Base-by-base conservation (phyloP, 2,113 vertebrate genomes). In the Empidonax traillii region DNA sequence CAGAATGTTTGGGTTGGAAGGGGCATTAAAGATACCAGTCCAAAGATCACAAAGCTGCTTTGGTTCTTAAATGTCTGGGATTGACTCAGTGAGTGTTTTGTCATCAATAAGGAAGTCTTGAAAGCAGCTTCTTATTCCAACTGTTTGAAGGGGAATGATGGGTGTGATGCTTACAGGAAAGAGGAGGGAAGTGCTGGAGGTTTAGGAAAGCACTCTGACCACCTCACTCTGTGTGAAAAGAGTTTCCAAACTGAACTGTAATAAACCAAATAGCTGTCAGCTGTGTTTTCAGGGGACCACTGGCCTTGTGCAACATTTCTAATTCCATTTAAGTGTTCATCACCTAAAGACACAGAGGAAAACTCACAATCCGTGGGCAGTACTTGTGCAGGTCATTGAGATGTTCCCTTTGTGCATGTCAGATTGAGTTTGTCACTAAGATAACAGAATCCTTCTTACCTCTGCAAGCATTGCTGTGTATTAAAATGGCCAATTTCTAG, bases 321-420 rank as follows among this genome's bases (percentile, higher is more conserved):
- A 30, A 73, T 69, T 69, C 46, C 21, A 8, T 30, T 43, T 51
- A 43, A 53, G 14, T 71, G 27, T 43, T 86, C 9, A 53, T 81
- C 20, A 27, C 30, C 18, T 69, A 9, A 55, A 49, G 30, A 16
- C 43, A 23, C 16, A 61, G 66, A 72, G 37, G 52, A 72, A 15
- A 15, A 31, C 12, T 37, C 63, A 1, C 0, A 8, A 11, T 47
- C 22, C 31, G 1, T 1, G 0, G 33, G 31, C 52, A 68, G 20
- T 43, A 14, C 41, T 49, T 37, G 7, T 15, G 1, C n/a, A 41
- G 15, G 16, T 49, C 43, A 33, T n/a, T n/a, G 27, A 5, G 6
- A 1, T 24, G 8, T 17, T 85, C 31, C 10, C 8, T 71, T 84
- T 72, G 14, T 47, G 23, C 28, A 17, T n/a, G 10, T 49, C 62